Base-by-base conservation (phyloP, 1,140 invertebrate species). In the Bombus breviceps region DNA sequence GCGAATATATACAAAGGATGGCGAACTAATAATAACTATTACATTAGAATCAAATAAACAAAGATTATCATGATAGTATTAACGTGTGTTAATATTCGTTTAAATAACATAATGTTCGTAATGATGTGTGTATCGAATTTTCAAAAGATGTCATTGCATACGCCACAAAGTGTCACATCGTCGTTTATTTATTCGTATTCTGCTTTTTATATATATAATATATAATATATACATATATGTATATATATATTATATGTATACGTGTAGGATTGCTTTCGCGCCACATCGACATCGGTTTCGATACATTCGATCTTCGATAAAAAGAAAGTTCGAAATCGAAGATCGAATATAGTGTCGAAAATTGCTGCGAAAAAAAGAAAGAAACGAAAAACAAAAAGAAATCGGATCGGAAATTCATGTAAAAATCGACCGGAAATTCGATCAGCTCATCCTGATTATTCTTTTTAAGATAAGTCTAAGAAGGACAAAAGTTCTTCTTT, bases 31-130 rank as follows among this genome's bases (percentile, higher is more conserved):
- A 94, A 93, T 93, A 94, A 93, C 92, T 94, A 94, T 93, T 94
- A 93, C 88, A 92, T 88, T 93, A 94, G 92, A 95, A 94, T 93
- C 95, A 95, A 95, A 95, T 95, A 94, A 95, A 95, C 94, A 94
- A 95, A 95, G 91, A 82, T 90, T 91, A 91, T 91, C 92, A 93
- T 93, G 93, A 92, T 94, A 93, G 86, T 93, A 90, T 89, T 94
- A 95, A 94, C 93, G 90, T 92, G 79, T 93, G 92, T 94, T 95
- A 94, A 94, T 94, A 93, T 93, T 95, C 92, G 94, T 95, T 94
- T 94, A 94, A 94, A 95, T 95, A 95, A 95, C 93, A 87, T 94
- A 95, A 94, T 94, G 92, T 91, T 93, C 86, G 90, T 93, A 92
- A 92, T 88, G 89, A 81, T 92, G 88, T 78, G 37, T 80, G 86